Evolutionary conservation across 2,113 vertebrate genomes (phyloP).

Genomic region (Heterocephalus glaber): DNA sequence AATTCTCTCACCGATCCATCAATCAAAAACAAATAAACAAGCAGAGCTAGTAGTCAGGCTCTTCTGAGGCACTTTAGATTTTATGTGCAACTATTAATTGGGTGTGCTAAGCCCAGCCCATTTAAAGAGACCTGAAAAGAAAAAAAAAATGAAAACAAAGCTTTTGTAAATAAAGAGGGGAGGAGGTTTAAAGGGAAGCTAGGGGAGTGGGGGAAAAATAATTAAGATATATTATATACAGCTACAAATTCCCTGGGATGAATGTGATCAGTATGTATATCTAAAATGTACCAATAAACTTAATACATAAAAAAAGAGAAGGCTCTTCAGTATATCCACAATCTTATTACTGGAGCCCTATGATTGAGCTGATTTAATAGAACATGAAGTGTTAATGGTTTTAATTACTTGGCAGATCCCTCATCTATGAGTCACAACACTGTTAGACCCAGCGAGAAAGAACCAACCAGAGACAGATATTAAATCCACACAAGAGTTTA

Average conservation of each 20-base stretch:
- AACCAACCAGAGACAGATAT: too few species aligned
- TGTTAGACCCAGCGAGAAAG: too few species aligned
- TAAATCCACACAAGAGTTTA: too few species aligned
- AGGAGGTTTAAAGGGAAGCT: too few species aligned
- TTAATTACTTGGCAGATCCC: not conserved
- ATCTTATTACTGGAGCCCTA: not conserved
- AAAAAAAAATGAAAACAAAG: too few species aligned
- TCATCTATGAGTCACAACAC: not conserved
- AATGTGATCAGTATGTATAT: too few species aligned
- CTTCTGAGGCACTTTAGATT: not conserved
- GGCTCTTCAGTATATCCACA: not conserved
- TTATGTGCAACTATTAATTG: not conserved
- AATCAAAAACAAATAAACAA: not conserved
- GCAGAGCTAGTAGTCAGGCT: not conserved
- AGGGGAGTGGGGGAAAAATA: too few species aligned
- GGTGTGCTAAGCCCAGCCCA: not conserved
- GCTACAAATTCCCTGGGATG: too few species aligned
- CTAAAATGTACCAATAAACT: too few species aligned
- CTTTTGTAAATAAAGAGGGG: too few species aligned
- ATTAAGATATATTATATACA: too few species aligned
- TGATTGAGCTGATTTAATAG: not conserved
- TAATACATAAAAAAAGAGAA: not conserved
- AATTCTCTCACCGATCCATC: not conserved
- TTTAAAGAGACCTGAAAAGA: not conserved
- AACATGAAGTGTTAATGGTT: not conserved